Base-by-base conservation (phyloP, 2,113 vertebrate species). In the Tachycineta bicolor region DNA sequence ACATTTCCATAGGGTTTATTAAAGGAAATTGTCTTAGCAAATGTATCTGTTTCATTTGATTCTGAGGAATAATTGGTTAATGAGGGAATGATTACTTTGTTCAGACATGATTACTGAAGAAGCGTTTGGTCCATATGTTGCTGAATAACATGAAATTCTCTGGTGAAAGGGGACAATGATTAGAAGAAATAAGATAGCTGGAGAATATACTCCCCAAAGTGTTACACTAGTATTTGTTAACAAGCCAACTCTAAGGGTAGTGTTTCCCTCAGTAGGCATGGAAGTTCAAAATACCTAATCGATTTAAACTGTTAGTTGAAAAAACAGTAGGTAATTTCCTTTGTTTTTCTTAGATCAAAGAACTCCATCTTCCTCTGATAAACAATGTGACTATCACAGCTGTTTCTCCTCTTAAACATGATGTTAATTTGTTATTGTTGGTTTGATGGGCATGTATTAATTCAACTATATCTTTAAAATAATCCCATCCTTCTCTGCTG, bases 11-110 rank as follows among this genome's bases (percentile, higher is more conserved):
- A 74, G 95, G 93, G 91, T 98, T 97, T 97, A 97, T 98, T 96
- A 97, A 97, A 98, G 97, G 96, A 98, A 97, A 97, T 97, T 91
- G 83, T 96, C 89, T 97, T 96, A 97, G 94, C 93, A 96, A 98
- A 97, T 96, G 96, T 73, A 91, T 96, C 97, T 97, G 87, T 97
- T 98, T 95, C 94, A 95, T 97, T 97, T 96, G 94, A 97, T 97
- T 98, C 97, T 98, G 90, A 97, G 89, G 92, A 97, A 97, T 98
- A 98, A 98, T 97, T 96, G 96, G 92, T 96, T 98, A 98, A 98
- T 97, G 97, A 98, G 96, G 97, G 96, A 98, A 96, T 97, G 97
- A 98, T 98, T 98, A 97, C 97, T 97, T 97, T 98, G 97, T 98
- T 98, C 97, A 98, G 97, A 96, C 93, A 94, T 97, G 97, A 98